These are phyloP conservation scores for Strix occidentalis DNA, from an alignment of 2,797 vertebrate genomes.

Conservation along the genomic window DNA sequence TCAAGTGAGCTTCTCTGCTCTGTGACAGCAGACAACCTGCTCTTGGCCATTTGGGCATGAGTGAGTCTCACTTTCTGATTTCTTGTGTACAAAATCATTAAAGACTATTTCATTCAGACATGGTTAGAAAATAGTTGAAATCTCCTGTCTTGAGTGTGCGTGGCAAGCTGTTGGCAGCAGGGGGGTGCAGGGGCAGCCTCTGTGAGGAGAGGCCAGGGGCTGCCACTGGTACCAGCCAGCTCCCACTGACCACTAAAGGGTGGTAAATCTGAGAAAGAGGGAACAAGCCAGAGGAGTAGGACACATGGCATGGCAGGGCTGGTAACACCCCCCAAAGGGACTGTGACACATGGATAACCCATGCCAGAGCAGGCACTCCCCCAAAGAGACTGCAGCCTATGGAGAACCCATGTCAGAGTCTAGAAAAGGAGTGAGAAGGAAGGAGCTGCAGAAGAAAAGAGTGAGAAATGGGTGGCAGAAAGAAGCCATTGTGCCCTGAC, in stretches of 20 bases:
- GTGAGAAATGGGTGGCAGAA: background rate
- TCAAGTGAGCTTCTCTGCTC: background rate
- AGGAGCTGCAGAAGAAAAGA: background rate
- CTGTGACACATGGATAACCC: background rate
- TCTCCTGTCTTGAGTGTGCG: background rate
- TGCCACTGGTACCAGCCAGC: accelerated
- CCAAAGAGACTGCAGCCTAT: background rate
- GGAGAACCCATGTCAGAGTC: background rate
- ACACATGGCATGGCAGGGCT: background rate
- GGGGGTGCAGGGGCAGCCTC: background rate
- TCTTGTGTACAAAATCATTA: background rate
- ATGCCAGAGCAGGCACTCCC: background rate
- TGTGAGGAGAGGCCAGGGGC: background rate
- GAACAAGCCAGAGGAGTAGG: background rate
- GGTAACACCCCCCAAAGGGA: background rate
- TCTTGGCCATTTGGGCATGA: background rate
- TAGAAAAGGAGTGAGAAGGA: background rate
- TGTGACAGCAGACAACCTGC: background rate
- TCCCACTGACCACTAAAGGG: background rate
- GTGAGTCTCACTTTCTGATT: background rate
- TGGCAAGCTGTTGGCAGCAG: background rate
- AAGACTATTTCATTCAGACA: background rate
- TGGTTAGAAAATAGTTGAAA: background rate
- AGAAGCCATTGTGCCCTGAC: background rate
- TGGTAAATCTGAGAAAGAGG: background rate